Evolutionary conservation across 2,888 invertebrate species (phyloP).

Genomic region (Molorchus minor): DNA sequence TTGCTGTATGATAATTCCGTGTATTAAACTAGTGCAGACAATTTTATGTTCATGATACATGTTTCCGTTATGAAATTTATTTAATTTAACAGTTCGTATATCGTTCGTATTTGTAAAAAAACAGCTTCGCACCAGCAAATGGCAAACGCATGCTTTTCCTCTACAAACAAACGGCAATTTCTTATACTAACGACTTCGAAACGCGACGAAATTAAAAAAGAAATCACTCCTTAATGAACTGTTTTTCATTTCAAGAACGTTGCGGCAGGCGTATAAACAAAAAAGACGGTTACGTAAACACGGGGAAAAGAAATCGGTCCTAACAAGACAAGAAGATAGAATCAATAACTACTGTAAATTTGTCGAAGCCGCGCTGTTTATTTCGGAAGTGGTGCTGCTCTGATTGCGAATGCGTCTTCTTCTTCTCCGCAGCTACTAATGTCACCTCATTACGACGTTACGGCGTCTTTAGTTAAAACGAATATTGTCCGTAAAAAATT

Average conservation of each 20-base stretch:
- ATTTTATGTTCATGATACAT: no score
- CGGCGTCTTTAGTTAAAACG: conserved; percentile 10
- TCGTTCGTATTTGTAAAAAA: no score
- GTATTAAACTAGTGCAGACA: no score
- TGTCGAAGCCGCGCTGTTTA: conserved; percentile 36
- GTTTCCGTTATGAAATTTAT: no score
- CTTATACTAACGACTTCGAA: neutral
- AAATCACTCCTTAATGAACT: conserved; percentile 17
- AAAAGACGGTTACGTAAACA: conserved; percentile 13
- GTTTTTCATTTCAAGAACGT: conserved; percentile 19
- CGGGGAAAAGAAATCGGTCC: conserved; percentile 6
- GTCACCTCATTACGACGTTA: conserved; percentile 34
- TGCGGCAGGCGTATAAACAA: conserved; percentile 2
- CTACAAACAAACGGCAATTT: no score
- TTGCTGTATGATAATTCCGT: no score
- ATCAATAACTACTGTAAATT: conserved; percentile 39
- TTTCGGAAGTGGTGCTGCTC: conserved; percentile 39
- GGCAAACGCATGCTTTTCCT: no score
- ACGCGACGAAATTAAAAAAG: conserved; percentile 6
- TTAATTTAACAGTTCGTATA: no score
- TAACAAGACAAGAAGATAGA: conserved; percentile 30
- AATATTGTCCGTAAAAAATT: conserved; percentile 7
- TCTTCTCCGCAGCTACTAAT: conserved; percentile 25
- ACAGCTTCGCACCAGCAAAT: no score
- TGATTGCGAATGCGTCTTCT: conserved; percentile 38